These are phyloP conservation scores for Meloidogyne exigua DNA, from an alignment of 1,140 invertebrate species.

Conservation along the genomic window DNA sequence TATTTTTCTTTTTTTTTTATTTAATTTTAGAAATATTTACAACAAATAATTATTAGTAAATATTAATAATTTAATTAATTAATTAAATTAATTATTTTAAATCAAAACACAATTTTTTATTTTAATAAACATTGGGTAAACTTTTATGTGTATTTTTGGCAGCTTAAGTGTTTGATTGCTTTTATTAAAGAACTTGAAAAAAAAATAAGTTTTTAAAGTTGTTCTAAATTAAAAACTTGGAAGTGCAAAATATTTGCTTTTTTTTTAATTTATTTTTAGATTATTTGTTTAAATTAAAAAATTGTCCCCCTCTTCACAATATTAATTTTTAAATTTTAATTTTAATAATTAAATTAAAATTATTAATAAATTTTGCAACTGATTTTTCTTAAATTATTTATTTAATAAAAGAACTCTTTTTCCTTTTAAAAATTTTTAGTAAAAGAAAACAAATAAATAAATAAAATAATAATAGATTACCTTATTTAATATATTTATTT, in stretches of 20 bases:
- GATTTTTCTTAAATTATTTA: too few species aligned
- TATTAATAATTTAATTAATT: neutral
- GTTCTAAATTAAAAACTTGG: neutral
- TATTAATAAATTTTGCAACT: too few species aligned
- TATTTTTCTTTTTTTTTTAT: too few species aligned
- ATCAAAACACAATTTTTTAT: neutral
- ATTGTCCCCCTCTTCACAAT: neutral
- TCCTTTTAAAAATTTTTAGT: too few species aligned
- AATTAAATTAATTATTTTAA: neutral
- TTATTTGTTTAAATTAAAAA: conserved; percentile 8
- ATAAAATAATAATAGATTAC: too few species aligned
- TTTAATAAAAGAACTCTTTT: too few species aligned
- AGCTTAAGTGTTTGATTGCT: neutral
- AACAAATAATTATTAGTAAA: neutral
- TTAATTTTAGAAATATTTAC: neutral
- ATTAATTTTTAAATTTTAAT: neutral
- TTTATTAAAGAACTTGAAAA: neutral
- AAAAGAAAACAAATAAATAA: too few species aligned
- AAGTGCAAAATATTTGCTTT: conserved; percentile 7
- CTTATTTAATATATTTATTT: too few species aligned
- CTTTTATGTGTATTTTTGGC: neutral
- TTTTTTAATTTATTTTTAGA: conserved; percentile 1
- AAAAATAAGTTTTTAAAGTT: neutral
- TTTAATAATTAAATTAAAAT: neutral
- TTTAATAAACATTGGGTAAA: neutral